A percentile compares a stretch with the other conserved stretches of the same genome.
Conservation (phyloP, 2,888 invertebrate species). For the Pyrrhia umbra region DNA sequence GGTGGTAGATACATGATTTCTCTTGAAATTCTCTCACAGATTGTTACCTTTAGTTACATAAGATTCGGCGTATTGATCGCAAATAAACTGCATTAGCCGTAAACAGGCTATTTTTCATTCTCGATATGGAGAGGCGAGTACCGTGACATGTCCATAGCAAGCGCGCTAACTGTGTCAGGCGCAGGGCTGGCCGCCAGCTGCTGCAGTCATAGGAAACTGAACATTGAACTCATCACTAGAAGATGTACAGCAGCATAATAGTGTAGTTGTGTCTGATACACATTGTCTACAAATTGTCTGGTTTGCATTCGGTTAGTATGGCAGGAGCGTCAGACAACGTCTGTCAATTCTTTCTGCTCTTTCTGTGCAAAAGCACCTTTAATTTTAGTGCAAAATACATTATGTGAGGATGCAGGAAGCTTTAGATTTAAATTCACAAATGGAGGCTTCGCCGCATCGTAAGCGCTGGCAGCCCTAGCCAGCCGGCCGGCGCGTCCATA, state of each 20-base stretch:
- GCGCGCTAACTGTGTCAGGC: conserved; percentile 61
- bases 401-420: no score
- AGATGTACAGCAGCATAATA: neutral
- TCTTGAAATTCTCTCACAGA: conserved; percentile 7
- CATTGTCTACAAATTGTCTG: no score
- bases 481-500: conserved; percentile 59
- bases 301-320: neutral
- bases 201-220: no score
- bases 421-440: no score
- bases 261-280: neutral
- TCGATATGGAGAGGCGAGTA: conserved; percentile 55
- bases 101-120: conserved; percentile 63
- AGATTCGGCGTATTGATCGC: conserved; percentile 41
- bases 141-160: conserved; percentile 60
- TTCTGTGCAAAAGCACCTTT: neutral
- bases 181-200: no score
- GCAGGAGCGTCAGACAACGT: neutral
- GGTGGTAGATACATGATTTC: conserved; percentile 3
- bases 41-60: conserved; percentile 42
- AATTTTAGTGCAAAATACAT: neutral
- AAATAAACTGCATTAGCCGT: conserved; percentile 53
- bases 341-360: neutral
- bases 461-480: conserved; percentile 47
- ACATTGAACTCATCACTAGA: neutral
- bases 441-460: no score